phyloP scores from a whole-genome alignment of 2,113 vertebrate genomes.

The Gasterosteus nipponicus region DNA sequence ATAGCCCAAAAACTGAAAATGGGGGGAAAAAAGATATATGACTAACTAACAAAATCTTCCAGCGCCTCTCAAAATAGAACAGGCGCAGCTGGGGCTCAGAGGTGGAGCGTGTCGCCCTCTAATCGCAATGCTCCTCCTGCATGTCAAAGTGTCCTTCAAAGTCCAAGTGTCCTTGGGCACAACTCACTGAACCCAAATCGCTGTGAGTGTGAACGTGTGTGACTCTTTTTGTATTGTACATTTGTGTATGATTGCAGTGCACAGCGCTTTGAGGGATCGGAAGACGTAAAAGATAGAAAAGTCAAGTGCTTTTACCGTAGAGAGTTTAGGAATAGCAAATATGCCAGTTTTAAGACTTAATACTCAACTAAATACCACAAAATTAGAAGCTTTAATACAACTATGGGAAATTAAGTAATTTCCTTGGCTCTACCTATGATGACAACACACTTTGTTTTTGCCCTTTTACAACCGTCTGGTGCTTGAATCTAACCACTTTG shows the following conservation, averaged over 20 bases:
- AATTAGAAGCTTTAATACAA: background rate
- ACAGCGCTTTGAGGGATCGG: background rate
- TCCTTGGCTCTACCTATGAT: background rate
- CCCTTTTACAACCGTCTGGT: background rate
- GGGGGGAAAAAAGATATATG: background rate
- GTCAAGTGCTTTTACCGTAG: background rate
- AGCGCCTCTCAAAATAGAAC: background rate
- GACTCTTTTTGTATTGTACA: background rate
- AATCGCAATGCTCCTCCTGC: background rate
- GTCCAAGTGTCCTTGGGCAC: background rate
- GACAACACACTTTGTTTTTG: slow-evolving; percentile 1
- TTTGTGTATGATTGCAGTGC: background rate
- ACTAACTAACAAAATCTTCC: background rate
- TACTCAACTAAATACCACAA: background rate
- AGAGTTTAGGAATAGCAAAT: background rate
- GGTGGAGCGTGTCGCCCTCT: background rate
- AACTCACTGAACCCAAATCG: background rate
- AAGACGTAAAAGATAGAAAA: background rate
- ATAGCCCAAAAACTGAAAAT: background rate
- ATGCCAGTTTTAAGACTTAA: background rate
- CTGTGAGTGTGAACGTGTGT: background rate
- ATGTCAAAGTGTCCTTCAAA: background rate
- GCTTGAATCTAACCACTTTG: slow-evolving; percentile 5
- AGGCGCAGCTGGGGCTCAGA: background rate
- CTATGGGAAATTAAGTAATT: background rate